Base-by-base conservation (phyloP, 1,140 invertebrate genomes). In the Neomicropteryx cornuta region DNA sequence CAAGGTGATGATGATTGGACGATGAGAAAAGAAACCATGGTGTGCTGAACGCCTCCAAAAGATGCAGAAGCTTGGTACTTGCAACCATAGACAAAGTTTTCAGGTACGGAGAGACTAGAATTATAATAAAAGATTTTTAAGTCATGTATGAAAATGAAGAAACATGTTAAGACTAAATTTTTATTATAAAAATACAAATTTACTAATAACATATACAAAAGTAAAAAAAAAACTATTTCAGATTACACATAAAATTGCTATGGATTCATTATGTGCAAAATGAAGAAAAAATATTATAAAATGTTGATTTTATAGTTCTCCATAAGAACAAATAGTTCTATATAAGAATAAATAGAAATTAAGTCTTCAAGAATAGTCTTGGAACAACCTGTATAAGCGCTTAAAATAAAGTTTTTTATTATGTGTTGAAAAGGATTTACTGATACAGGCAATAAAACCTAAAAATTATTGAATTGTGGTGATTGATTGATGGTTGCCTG, bases 71-170 rank as follows among this genome's bases (percentile, higher is more conserved):
- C 68, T 99, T 99, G 3, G 92, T 97, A 49, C 90, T 91, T 1
- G 96, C 87, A 29, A 98, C 94, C 96, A 99, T 99, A 3, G 95
- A 98, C 10, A 99, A 60, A 0, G 95, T 97, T 70, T 99, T 99
- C 42, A 99, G 72, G 62, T 99, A 99, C 0, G 97, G 97, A 2
- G 96, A 99, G 13, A 99, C 92, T 91, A 64, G 43, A 70, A 68
- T 47, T 19, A 46, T 45, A 46, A 44, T 40, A 42, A 27, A 31
- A 36, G 33, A 32, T 8, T 10, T 23, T 20, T 22, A 5, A 5
- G 10, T 36, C 5, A 6, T 24, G 28, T 16, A 13, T 17, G 5
- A 36, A 16, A 24, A 4, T 14, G n/a, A n/a, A 32, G 14, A 32
- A 5, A 32, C 5, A 32, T n/a, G 6, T 10, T 17, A 32, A 14